Evolutionary conservation across 64 coral and sea anemone genomes (phyloP).

Genomic region (Hydrozoanthus tunicans): DNA sequence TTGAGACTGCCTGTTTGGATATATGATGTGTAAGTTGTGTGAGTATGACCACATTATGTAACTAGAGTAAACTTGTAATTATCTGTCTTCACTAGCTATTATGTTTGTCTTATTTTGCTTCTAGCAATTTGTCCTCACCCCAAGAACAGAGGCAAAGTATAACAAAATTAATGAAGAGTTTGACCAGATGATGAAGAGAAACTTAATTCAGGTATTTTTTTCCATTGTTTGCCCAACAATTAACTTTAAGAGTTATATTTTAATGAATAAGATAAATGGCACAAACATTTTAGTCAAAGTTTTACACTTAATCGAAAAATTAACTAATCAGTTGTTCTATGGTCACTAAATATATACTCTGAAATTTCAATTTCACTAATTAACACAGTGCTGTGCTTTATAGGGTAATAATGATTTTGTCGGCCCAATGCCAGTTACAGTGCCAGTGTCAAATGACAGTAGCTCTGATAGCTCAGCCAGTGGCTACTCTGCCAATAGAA

Average conservation of each 20-base stretch:
- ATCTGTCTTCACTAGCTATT: not conserved
- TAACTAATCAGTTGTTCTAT: not conserved
- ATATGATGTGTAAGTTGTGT: too few relatives aligned
- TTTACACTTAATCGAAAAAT: not conserved
- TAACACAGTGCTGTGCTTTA: not conserved
- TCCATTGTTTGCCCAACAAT: not conserved
- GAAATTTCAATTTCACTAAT: too few relatives aligned
- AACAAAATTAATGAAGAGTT: slow-evolving; percentile 99
- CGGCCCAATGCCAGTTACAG: slow-evolving; percentile 42
- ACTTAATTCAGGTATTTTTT: slow-evolving; percentile 60
- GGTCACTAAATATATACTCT: not conserved
- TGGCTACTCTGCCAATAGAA: slow-evolving; percentile 27
- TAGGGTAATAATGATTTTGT: slow-evolving; percentile 45
- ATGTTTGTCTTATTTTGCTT: not conserved
- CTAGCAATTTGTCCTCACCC: slow-evolving; percentile 96
- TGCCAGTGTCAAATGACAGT: slow-evolving; percentile 28
- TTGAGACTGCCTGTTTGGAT: too few relatives aligned
- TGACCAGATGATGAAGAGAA: slow-evolving; percentile 99
- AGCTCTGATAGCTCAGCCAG: slow-evolving; percentile 43
- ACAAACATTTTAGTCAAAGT: too few relatives aligned
- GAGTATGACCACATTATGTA: too few relatives aligned
- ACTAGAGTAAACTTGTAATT: not conserved
- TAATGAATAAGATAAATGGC: too few relatives aligned
- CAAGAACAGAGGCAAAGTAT: slow-evolving; percentile 97
- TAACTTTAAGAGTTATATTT: too few relatives aligned